Conservation (phyloP, 2,888 invertebrate species). For the Sisyra nigra region DNA sequence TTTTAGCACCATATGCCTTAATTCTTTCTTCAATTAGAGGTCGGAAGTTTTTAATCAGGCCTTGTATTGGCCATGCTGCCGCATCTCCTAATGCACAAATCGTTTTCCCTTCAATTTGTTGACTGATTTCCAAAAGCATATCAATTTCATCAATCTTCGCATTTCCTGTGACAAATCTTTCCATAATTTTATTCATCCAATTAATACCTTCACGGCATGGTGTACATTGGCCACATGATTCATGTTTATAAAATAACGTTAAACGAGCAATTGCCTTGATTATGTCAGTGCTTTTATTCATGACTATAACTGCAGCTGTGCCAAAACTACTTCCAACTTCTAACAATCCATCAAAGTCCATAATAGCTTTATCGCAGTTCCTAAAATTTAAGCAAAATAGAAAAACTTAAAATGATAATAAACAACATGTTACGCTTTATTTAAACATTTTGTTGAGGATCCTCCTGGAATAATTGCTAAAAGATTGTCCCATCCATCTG, state of each 20-base stretch:
- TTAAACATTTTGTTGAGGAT: constrained; percentile 94
- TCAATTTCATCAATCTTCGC: constrained; percentile 92
- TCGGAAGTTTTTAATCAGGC: constrained; percentile 93
- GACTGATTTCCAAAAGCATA: constrained; percentile 97
- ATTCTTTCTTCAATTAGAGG: constrained; percentile 86
- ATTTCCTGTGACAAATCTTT: constrained; percentile 73
- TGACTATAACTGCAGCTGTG: constrained; percentile 96
- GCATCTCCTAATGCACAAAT: constrained; percentile 98
- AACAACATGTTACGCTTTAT: constrained; percentile 48
- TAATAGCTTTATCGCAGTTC: constrained; percentile 83
- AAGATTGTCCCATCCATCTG: constrained; percentile 97
- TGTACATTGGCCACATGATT: constrained; percentile 98
- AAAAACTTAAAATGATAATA: no score
- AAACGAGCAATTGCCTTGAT: constrained; percentile 92
- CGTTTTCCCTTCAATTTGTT: constrained; percentile 99
- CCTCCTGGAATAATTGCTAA: constrained; percentile 96
- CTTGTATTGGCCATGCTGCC: constrained; percentile 99
- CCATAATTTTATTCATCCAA: constrained; percentile 31
- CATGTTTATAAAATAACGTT: constrained; percentile 96
- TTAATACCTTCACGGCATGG: constrained; percentile 86
- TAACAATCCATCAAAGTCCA: constrained; percentile 97
- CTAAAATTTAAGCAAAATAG: no score
- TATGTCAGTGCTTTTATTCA: constrained; percentile 95
- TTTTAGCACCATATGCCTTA: constrained; percentile 35
- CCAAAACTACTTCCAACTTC: constrained; percentile 90